These are phyloP conservation scores for Syrmaticus mikado DNA, from an alignment of 2,113 vertebrate species.

Conservation along the genomic window DNA sequence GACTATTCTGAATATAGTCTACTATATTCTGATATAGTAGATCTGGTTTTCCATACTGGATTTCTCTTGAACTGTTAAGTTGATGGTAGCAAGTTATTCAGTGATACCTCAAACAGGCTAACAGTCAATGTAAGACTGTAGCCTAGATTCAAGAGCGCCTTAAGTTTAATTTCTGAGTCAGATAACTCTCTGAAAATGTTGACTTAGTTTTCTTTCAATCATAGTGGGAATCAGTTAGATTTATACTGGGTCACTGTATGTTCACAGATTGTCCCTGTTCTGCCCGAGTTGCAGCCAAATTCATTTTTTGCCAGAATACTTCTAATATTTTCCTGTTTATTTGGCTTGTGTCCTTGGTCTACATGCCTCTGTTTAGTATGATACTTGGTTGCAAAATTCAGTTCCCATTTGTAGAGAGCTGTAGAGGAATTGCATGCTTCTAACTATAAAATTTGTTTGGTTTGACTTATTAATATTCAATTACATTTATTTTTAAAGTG, in stretches of 20 bases:
- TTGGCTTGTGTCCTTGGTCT: not conserved
- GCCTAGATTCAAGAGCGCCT: not conserved
- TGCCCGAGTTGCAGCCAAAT: not conserved
- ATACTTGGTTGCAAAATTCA: not conserved
- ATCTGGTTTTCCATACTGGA: not conserved
- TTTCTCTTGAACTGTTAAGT: not conserved
- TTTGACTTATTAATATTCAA: constrained; percentile 67
- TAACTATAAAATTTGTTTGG: constrained; percentile 42
- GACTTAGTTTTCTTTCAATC: not conserved
- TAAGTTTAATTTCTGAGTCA: not conserved
- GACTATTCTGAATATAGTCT: not conserved
- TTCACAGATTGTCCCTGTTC: not conserved
- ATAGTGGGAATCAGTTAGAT: not conserved
- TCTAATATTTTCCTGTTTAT: not conserved
- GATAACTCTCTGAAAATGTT: not conserved
- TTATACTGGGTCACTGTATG: not conserved
- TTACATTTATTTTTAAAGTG: constrained; percentile 65
- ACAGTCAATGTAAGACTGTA: not conserved
- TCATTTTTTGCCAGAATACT: not conserved
- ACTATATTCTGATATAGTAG: no score
- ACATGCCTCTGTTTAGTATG: not conserved
- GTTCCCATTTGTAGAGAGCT: not conserved
- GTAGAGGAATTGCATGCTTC: not conserved
- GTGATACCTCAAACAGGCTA: not conserved
- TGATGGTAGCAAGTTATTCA: not conserved